These are phyloP conservation scores for Chrysoperla carnea DNA, from an alignment of 1,140 invertebrate species.

Conservation along the genomic window DNA sequence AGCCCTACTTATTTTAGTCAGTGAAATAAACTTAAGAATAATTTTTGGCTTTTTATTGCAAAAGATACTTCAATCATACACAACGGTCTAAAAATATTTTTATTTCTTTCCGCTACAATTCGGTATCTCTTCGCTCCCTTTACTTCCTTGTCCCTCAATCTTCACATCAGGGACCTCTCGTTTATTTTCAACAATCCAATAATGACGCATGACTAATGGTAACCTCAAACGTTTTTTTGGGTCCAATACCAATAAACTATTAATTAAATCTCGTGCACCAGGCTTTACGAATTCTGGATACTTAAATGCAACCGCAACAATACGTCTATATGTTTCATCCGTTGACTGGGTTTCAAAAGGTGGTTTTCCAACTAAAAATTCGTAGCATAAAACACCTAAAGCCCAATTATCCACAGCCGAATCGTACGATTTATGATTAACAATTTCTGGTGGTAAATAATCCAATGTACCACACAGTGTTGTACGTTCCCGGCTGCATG, in stretches of 20 bases:
- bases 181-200: conserved; percentile 41
- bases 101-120: too few species aligned
- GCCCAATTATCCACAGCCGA: conserved; percentile 79
- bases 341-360: conserved; percentile 74
- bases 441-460: conserved; percentile 89
- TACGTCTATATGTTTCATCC: conserved; percentile 71
- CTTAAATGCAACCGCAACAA: conserved; percentile 48
- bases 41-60: too few species aligned
- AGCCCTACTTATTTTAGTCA: too few species aligned
- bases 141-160: too few species aligned
- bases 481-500: conserved; percentile 39
- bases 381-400: conserved; percentile 85
- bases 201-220: conserved; percentile 53
- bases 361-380: conserved; percentile 85
- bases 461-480: conserved; percentile 88
- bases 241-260: conserved; percentile 37
- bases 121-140: too few species aligned
- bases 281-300: conserved; percentile 55
- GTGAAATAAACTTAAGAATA: too few species aligned
- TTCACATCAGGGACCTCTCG: too few species aligned
- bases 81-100: too few species aligned
- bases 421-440: conserved; percentile 54
- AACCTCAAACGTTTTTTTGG: conserved; percentile 51
- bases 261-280: conserved; percentile 71
- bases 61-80: too few species aligned